Evolutionary conservation across 2,888 invertebrate species (phyloP).

Genomic region (Tromatobia lineatoria): DNA sequence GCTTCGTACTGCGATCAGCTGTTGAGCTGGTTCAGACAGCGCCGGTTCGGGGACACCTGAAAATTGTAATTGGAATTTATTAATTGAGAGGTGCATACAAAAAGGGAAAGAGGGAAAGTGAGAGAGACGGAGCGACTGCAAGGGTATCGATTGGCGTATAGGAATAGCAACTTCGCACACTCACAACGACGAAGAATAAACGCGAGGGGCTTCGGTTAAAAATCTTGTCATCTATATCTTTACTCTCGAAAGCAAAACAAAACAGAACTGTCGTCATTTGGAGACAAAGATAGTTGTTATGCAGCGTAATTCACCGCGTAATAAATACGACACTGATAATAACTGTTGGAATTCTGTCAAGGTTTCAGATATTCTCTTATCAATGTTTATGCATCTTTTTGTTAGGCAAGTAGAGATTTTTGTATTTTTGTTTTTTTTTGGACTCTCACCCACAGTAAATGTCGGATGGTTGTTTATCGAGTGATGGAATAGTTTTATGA

Average conservation of each 20-base stretch:
- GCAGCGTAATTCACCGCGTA: background rate
- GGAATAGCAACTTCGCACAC: conserved; percentile 15
- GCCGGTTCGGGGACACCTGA: conserved; percentile 85
- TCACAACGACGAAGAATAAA: background rate
- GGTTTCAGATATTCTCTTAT: background rate
- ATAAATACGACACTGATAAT: background rate
- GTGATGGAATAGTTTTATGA: too few species aligned
- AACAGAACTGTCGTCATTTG: conserved; percentile 5
- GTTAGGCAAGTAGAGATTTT: background rate
- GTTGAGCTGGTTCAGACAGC: conserved; percentile 85
- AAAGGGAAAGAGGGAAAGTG: background rate
- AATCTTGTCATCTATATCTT: conserved; percentile 10
- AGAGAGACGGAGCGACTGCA: background rate
- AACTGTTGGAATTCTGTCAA: background rate
- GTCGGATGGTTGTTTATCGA: too few species aligned
- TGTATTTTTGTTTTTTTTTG: background rate
- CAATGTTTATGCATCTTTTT: background rate
- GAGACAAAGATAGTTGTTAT: background rate
- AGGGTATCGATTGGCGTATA: conserved; percentile 15
- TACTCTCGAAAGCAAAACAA: background rate
- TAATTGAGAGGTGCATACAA: background rate
- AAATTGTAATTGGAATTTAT: conserved; percentile 56
- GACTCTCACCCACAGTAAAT: too few species aligned
- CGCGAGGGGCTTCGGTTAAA: conserved; percentile 12
- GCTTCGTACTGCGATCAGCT: conserved; percentile 85